Evolutionary conservation across 2,113 vertebrate species (phyloP).

Genomic region (Athene cunicularia): DNA sequence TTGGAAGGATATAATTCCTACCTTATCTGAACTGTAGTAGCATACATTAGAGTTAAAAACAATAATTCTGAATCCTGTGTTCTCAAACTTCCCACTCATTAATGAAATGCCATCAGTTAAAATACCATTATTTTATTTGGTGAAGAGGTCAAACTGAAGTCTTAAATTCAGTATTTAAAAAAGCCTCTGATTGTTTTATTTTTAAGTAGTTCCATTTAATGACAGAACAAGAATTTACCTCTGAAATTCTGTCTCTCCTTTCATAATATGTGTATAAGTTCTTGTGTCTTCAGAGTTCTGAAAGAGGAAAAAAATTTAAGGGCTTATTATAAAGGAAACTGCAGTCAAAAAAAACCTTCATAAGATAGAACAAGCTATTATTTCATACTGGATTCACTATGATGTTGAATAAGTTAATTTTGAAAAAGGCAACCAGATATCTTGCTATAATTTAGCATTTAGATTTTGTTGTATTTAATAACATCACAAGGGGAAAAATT

Average conservation of each 20-base stretch:
- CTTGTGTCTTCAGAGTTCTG: constrained; percentile 60
- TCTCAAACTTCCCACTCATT: neutral
- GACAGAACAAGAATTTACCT: constrained; percentile 61
- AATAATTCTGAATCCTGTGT: neutral
- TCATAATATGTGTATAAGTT: neutral
- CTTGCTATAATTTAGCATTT: neutral
- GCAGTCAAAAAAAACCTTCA: neutral
- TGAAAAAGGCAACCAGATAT: neutral
- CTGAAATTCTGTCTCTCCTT: constrained; percentile 32
- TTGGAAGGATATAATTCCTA: neutral
- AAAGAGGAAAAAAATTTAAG: neutral
- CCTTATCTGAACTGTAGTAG: neutral
- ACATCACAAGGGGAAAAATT: neutral
- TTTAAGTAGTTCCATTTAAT: neutral
- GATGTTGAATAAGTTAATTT: neutral
- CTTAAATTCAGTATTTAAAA: neutral
- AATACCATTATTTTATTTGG: neutral
- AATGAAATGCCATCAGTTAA: neutral
- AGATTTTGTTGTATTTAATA: neutral
- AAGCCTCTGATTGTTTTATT: neutral
- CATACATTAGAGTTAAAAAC: neutral
- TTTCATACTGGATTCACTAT: neutral
- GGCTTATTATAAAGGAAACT: neutral
- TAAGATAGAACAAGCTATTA: neutral
- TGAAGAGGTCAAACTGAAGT: neutral